phyloP scores from a whole-genome alignment of 2,113 vertebrate species.

The Elephantulus edwardii region DNA sequence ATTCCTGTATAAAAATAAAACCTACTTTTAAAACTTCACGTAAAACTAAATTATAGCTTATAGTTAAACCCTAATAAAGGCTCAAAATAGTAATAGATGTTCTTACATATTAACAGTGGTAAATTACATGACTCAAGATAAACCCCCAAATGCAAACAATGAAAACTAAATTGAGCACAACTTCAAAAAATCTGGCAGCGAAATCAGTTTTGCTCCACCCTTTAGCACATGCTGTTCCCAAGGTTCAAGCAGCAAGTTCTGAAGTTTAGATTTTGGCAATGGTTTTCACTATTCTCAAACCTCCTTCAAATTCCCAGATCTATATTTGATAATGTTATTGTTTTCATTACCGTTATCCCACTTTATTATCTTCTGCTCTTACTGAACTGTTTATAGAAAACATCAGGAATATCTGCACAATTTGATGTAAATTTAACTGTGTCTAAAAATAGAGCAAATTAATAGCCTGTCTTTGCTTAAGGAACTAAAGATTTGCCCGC shows the following conservation, averaged over 20 bases:
- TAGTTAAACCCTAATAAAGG: slow-evolving; percentile 22
- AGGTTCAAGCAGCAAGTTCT: neutral
- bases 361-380: neutral
- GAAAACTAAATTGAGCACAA: slow-evolving; percentile 37
- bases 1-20: slow-evolving; percentile 48
- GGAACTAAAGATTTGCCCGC: neutral
- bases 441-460: neutral
- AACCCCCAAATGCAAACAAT: slow-evolving; percentile 14
- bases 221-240: neutral
- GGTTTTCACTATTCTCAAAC: neutral
- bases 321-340: neutral
- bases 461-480: neutral
- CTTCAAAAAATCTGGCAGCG: slow-evolving; percentile 22
- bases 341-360: neutral
- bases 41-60: slow-evolving; percentile 19
- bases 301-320: neutral
- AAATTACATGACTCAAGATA: slow-evolving; percentile 19
- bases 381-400: neutral
- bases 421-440: neutral
- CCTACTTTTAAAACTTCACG: slow-evolving; percentile 23
- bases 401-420: neutral
- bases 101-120: neutral
- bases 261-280: neutral
- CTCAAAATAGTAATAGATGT: slow-evolving; percentile 39
- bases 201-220: neutral